Conservation (phyloP, 1,140 invertebrate species). For the Zaprionus tsacasi region DNA sequence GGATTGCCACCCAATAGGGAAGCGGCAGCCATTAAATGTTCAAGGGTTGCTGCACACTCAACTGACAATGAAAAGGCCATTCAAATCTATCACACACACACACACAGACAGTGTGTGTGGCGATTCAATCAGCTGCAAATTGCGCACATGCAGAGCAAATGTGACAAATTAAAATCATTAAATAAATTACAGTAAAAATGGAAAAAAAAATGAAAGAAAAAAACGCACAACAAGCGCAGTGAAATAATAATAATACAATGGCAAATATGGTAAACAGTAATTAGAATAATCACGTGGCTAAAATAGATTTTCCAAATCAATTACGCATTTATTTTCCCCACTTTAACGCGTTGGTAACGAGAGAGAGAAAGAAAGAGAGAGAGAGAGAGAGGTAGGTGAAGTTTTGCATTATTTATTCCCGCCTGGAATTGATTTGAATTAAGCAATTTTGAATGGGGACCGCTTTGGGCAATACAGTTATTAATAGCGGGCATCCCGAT, state of each 20-base stretch:
- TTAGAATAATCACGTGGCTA: constrained; percentile 28
- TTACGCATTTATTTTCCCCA: constrained; percentile 45
- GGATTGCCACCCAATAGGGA: constrained; percentile 23
- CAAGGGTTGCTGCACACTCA: constrained; percentile 46
- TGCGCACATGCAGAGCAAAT: constrained; percentile 16
- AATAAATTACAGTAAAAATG: constrained; percentile 33
- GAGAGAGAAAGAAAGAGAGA: too few species aligned
- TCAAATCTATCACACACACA: constrained; percentile 27
- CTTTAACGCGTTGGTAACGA: constrained; percentile 2
- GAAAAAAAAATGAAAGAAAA: neutral
- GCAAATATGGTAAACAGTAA: constrained; percentile 10
- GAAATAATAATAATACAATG: constrained; percentile 10
- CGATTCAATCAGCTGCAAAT: constrained; percentile 37
- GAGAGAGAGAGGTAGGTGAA: neutral
- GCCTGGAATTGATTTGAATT: constrained; percentile 60
- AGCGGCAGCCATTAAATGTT: constrained; percentile 31
- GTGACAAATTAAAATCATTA: constrained; percentile 43
- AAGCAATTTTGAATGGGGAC: constrained; percentile 51
- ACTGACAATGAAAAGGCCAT: constrained; percentile 54
- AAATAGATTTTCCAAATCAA: constrained; percentile 55
- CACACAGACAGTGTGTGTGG: neutral
- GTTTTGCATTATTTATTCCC: constrained; percentile 28
- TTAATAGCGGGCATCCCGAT: constrained; percentile 33
- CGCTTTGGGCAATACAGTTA: constrained; percentile 50
- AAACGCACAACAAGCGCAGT: too few species aligned